Percentiles rank a stretch among this genome's conserved stretches.
Conservation (phyloP, 2,888 invertebrate species). For the Chaetogeoica ovagalla region DNA sequence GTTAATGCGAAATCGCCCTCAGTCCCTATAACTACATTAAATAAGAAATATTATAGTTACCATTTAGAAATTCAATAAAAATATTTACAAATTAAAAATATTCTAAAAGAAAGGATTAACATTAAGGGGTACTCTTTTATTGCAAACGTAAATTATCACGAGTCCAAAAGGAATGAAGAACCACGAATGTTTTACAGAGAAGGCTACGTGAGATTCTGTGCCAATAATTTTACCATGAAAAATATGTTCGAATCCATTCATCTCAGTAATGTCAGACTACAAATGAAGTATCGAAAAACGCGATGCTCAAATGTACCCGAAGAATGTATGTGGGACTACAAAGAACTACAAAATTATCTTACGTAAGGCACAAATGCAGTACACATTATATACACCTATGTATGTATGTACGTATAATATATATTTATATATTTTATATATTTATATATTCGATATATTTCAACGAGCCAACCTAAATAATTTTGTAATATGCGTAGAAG, state of each 20-base stretch:
- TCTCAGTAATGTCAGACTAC: constrained; percentile 65
- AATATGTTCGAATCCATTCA: constrained; percentile 64
- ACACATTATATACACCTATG: not conserved
- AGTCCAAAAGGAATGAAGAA: not conserved
- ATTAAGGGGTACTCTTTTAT: not conserved
- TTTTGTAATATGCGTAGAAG: too few relatives aligned
- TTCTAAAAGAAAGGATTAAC: not conserved
- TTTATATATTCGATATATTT: too few relatives aligned
- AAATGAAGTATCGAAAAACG: constrained; percentile 60
- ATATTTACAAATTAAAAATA: too few relatives aligned
- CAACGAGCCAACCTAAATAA: too few relatives aligned
- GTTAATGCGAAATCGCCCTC: too few relatives aligned
- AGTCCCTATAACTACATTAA: too few relatives aligned
- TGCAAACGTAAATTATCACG: too few relatives aligned
- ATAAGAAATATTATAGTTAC: too few relatives aligned
- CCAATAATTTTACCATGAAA: constrained; percentile 61
- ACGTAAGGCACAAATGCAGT: constrained; percentile 59
- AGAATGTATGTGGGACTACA: constrained; percentile 83
- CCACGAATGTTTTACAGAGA: constrained; percentile 58
- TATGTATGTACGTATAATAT: too few relatives aligned
- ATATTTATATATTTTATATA: too few relatives aligned
- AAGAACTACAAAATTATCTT: constrained; percentile 70
- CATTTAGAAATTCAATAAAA: too few relatives aligned
- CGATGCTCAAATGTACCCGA: constrained; percentile 70
- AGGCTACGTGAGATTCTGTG: constrained; percentile 65